Percentiles rank a stretch among this genome's conserved stretches.
phyloP scores from a whole-genome alignment of 2,797 vertebrate species.

The Euphonia xanthogaster region DNA sequence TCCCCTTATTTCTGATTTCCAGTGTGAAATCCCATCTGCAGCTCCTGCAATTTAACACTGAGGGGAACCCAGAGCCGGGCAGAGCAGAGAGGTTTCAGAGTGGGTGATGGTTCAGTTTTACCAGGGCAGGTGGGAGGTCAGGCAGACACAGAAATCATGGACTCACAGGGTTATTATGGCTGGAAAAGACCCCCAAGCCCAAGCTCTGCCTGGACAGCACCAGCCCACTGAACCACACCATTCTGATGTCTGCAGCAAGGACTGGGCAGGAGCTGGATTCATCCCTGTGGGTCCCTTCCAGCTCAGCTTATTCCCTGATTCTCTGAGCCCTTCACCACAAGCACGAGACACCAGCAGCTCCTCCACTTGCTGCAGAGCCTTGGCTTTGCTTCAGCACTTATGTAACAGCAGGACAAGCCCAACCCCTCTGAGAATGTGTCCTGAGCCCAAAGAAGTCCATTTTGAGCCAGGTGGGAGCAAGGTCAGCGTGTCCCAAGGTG shows the following conservation, averaged over 20 bases:
- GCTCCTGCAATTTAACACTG: background rate
- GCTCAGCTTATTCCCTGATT: background rate
- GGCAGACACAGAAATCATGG: background rate
- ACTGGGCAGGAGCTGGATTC: background rate
- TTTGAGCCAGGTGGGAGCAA: background rate
- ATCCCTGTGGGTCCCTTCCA: background rate
- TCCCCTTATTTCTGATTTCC: background rate
- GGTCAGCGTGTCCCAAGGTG: background rate
- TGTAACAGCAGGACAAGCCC: background rate
- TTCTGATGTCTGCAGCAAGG: background rate
- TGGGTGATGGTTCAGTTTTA: background rate
- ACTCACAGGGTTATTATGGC: accelerated
- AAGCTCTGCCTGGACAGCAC: background rate
- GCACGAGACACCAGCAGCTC: background rate
- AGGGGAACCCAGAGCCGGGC: background rate
- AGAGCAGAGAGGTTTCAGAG: background rate
- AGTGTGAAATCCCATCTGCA: background rate
- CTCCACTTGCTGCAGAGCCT: background rate
- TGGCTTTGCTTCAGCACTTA: background rate
- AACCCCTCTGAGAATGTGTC: background rate
- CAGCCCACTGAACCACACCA: accelerated
- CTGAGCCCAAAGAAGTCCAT: background rate
- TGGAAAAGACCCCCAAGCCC: background rate
- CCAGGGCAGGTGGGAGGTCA: background rate
- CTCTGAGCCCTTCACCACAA: background rate